Evolutionary conservation across 2,113 vertebrate genomes (phyloP).

Genomic region (Actinemys pallida): DNA sequence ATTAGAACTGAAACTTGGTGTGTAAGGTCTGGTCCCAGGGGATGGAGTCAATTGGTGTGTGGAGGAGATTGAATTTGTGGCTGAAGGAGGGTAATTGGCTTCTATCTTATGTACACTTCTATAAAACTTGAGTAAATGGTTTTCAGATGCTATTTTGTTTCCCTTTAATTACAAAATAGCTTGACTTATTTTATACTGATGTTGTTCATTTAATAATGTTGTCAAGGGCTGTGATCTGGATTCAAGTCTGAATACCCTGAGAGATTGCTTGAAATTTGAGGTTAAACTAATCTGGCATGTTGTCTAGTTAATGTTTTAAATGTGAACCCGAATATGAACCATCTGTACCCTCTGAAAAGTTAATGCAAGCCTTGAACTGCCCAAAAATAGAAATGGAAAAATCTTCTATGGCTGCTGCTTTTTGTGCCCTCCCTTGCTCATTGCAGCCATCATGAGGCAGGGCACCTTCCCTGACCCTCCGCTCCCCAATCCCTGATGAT

Average conservation of each 20-base stretch:
- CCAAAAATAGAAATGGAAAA: neutral
- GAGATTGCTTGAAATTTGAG: neutral
- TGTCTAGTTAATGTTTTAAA: neutral
- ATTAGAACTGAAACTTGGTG: neutral
- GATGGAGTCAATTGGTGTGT: neutral
- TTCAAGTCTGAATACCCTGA: neutral
- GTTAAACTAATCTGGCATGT: neutral
- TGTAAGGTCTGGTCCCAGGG: neutral
- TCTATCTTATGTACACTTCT: neutral
- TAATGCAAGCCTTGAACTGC: neutral
- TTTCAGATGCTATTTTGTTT: neutral
- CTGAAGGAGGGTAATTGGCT: neutral
- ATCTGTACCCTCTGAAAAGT: neutral
- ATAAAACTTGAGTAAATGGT: neutral
- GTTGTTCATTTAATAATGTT: neutral
- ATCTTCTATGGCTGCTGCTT: neutral
- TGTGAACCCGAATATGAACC: neutral
- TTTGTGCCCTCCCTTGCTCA: neutral
- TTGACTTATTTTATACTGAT: neutral
- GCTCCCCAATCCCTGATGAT: neutral
- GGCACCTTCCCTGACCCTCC: neutral
- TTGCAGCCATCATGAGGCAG: neutral
- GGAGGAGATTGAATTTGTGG: neutral
- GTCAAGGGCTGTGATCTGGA: neutral
- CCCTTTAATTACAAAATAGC: neutral